phyloP scores from a whole-genome alignment of 2,888 invertebrate genomes.

The Netelia melanura region DNA sequence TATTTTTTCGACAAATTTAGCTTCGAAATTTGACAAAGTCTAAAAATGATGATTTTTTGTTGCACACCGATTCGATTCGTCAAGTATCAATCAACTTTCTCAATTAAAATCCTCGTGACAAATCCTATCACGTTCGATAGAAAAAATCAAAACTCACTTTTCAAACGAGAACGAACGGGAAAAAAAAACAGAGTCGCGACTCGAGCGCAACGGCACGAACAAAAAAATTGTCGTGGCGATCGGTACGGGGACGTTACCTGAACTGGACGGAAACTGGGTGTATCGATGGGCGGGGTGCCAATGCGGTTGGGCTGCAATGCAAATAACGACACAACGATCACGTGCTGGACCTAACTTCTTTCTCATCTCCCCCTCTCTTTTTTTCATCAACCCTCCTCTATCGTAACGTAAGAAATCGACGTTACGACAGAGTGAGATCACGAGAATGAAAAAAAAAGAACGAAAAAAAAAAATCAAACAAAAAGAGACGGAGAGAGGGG shows the following conservation, averaged over 20 bases:
- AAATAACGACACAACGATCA: constrained; percentile 81
- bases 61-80: neutral
- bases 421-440: constrained; percentile 63
- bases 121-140: neutral
- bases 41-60: neutral
- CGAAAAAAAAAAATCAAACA: neutral
- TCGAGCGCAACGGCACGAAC: constrained; percentile 24
- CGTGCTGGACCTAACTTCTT: constrained; percentile 72
- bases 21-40: neutral
- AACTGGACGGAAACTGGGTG: constrained; percentile 82
- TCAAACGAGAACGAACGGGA: constrained; percentile 44
- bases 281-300: constrained; percentile 83
- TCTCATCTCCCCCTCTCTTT: constrained; percentile 12
- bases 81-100: neutral
- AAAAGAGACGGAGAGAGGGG: constrained; percentile 53
- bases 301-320: constrained; percentile 81
- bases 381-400: constrained; percentile 1
- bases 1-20: neutral
- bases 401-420: constrained; percentile 47
- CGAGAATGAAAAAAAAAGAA: constrained; percentile 51
- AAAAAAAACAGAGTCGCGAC: constrained; percentile 18
- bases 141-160: constrained; percentile 7
- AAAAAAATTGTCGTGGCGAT: constrained; percentile 67
- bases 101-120: neutral
- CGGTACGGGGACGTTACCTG: constrained; percentile 81